Evolutionary conservation across 2,113 vertebrate species (phyloP).

Genomic region (Dendrocopos noguchii): DNA sequence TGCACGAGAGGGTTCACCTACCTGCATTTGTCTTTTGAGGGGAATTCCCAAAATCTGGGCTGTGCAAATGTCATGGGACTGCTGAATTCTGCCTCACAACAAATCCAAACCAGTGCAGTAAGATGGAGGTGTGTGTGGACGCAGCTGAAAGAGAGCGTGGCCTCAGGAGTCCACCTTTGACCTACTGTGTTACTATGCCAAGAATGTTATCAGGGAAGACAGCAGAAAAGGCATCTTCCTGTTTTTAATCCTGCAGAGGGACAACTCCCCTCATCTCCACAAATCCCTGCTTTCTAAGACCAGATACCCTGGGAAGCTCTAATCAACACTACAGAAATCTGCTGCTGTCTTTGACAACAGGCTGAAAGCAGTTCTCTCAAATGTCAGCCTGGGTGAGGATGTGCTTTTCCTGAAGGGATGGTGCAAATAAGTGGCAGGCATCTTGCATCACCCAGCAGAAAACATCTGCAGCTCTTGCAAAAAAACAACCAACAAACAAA

Average conservation of each 20-base stretch:
- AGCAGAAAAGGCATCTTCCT: background rate
- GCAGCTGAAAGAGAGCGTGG: background rate
- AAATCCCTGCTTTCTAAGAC: background rate
- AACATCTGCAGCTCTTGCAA: background rate
- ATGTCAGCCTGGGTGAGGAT: background rate
- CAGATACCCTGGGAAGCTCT: background rate
- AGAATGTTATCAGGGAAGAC: background rate
- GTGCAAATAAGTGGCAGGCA: background rate
- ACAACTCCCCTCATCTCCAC: fast-evolving
- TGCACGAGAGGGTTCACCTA: background rate
- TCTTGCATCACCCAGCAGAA: background rate
- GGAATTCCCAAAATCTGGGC: fast-evolving
- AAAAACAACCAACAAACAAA: background rate
- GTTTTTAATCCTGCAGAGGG: background rate
- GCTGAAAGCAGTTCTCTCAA: background rate
- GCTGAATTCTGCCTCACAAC: background rate
- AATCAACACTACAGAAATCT: background rate
- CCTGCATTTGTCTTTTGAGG: background rate
- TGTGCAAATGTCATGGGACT: background rate
- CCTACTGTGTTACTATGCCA: background rate
- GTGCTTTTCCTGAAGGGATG: background rate
- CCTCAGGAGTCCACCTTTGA: background rate
- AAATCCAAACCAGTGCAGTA: background rate
- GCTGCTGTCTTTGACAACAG: background rate
- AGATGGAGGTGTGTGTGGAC: background rate